Evolutionary conservation across 2,113 vertebrate genomes (phyloP).

Genomic region (Sclerurus mexicanus): DNA sequence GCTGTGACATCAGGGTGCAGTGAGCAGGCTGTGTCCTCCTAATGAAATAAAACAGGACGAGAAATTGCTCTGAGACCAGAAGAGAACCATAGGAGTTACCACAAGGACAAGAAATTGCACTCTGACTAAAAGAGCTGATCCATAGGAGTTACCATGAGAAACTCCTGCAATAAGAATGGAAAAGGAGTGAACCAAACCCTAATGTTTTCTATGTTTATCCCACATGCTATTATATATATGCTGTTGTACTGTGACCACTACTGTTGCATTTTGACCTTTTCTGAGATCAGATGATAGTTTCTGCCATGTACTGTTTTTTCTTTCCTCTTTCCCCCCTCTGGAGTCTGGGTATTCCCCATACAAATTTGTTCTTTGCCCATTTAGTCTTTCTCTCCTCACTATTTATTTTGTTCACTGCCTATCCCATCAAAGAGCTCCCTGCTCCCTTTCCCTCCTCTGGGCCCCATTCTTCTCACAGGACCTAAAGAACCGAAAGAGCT

Average conservation of each 20-base stretch:
- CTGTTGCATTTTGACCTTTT: neutral
- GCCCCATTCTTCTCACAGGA: neutral
- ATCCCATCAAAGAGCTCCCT: neutral
- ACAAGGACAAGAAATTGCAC: neutral
- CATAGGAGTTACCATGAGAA: neutral
- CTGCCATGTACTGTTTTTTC: neutral
- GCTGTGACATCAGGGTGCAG: neutral
- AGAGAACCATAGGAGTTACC: neutral
- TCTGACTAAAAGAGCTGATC: neutral
- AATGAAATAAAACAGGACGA: neutral
- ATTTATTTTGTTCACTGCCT: neutral
- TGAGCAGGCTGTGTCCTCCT: neutral
- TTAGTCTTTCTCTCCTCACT: neutral
- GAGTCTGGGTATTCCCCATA: neutral
- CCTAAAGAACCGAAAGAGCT: neutral
- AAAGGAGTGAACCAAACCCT: neutral
- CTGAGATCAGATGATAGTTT: neutral
- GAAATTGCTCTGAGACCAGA: neutral
- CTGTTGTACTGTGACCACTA: neutral
- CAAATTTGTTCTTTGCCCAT: neutral
- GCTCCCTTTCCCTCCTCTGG: neutral
- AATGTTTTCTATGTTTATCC: neutral
- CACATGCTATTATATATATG: fast-evolving
- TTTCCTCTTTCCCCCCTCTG: neutral
- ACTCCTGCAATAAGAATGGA: neutral